Base-by-base conservation (phyloP, 2,888 invertebrate species). In the Pammene aurita region DNA sequence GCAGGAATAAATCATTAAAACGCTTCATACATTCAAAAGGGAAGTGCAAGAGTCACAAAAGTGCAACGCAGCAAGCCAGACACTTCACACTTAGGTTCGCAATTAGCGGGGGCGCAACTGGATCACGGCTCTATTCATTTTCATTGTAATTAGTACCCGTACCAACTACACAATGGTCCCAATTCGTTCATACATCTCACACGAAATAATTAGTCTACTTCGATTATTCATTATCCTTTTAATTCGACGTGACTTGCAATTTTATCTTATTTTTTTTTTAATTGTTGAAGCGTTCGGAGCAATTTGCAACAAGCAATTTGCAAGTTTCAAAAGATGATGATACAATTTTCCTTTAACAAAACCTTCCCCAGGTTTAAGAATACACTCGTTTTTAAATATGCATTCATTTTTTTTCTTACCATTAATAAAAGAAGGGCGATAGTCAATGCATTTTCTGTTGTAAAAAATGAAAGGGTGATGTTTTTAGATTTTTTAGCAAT, bases 21-120 rank as follows among this genome's bases (percentile, higher is more conserved):
- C 50, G 34, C 26, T 54, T 55, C 41, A 62, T 41, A 41, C 67
- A 65, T 66, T 66, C 71, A 68, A 64, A 72, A 66, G 72, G 71
- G 72, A 73, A 73, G 72, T 64, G 75, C 71, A 69, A 71, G 71
- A 71, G 72, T 71, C 70, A 74, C 75, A 75, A 74, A 75, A 75
- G 71, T 75, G 75, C 72, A 74, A 50, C 66, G 71, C 68, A 70
- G 71, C 70, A 58, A 71, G 71, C 38, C 16, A 60, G 71, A 72
- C 67, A 67, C 70, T 67, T 58, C n/a, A n/a, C n/a, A n/a, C n/a
- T n/a, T n/a, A 52, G 50, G 63, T 72, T 68, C 67, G 71, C 72
- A 73, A 72, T 75, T 73, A 72, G 71, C 44, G 57, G 57, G 50
- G 7, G 41, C 26, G 58, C 66, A 70, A 66, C 61, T 66, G 41